Evolutionary conservation across 2,888 invertebrate species (phyloP).

Genomic region (Sarcophaga variegata): DNA sequence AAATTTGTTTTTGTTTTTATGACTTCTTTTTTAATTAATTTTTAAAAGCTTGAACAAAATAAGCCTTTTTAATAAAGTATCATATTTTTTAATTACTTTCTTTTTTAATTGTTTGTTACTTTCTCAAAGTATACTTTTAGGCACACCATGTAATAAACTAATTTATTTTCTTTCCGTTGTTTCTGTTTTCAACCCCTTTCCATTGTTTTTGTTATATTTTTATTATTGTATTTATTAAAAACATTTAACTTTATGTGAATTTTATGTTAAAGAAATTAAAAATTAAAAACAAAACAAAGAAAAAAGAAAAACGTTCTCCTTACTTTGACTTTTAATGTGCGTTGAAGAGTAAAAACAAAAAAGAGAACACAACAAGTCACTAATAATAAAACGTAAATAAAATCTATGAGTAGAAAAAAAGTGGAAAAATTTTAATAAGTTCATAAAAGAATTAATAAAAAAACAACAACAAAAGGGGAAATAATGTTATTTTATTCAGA

Average conservation of each 20-base stretch:
- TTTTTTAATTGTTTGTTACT: constrained; percentile 41
- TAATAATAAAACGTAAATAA: no score
- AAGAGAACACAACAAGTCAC: no score
- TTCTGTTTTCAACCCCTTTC: background rate
- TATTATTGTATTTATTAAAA: constrained; percentile 21
- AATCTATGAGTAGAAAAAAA: background rate
- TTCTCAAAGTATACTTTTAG: constrained; percentile 28
- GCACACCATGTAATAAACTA: background rate
- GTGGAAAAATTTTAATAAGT: constrained; percentile 20
- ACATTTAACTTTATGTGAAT: constrained; percentile 57
- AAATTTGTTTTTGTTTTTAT: no score
- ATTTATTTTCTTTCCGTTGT: no score
- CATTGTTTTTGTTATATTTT: background rate
- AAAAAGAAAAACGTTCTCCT: constrained; percentile 17
- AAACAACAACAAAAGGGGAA: background rate
- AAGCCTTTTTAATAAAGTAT: constrained; percentile 18
- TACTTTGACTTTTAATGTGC: constrained; percentile 60
- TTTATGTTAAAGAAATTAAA: constrained; percentile 62
- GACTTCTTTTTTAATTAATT: constrained; percentile 33
- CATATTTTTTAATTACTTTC: background rate
- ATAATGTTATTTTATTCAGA: no score
- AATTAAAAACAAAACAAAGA: constrained; percentile 1
- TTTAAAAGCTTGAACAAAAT: constrained; percentile 15
- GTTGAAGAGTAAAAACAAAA: no score
- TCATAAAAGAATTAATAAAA: background rate